phyloP scores from a whole-genome alignment of 1,140 invertebrate species.

The Brachionus koreanus region DNA sequence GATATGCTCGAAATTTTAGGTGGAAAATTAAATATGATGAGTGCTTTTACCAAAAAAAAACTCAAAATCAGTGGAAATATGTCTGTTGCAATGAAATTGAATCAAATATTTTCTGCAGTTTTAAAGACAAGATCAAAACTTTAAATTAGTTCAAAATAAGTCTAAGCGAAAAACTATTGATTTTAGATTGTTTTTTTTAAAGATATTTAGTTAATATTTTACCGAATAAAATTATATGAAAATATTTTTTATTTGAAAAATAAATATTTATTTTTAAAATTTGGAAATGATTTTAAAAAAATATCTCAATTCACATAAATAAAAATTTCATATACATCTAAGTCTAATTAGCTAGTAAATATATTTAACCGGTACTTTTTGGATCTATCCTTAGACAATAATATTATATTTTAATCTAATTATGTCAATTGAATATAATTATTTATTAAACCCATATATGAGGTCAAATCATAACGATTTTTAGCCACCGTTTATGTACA shows the following conservation, averaged over 20 bases:
- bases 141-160: background rate
- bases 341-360: too few species aligned
- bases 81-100: conserved; percentile 87
- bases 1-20: conserved; percentile 79
- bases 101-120: conserved; percentile 62
- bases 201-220: background rate
- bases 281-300: too few species aligned
- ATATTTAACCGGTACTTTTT: too few species aligned
- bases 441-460: too few species aligned
- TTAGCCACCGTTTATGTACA: too few species aligned
- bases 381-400: too few species aligned
- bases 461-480: too few species aligned
- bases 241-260: background rate
- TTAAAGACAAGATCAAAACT: conserved; percentile 22
- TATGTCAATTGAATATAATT: too few species aligned
- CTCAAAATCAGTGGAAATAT: conserved; percentile 95
- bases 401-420: too few species aligned
- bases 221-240: background rate
- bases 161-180: background rate
- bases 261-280: too few species aligned
- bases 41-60: conserved; percentile 92
- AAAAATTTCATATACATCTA: too few species aligned
- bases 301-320: too few species aligned
- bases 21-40: conserved; percentile 85
- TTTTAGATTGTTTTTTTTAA: background rate